phyloP scores from a whole-genome alignment of 1,140 invertebrate species.

The Drosophila tristis region DNA sequence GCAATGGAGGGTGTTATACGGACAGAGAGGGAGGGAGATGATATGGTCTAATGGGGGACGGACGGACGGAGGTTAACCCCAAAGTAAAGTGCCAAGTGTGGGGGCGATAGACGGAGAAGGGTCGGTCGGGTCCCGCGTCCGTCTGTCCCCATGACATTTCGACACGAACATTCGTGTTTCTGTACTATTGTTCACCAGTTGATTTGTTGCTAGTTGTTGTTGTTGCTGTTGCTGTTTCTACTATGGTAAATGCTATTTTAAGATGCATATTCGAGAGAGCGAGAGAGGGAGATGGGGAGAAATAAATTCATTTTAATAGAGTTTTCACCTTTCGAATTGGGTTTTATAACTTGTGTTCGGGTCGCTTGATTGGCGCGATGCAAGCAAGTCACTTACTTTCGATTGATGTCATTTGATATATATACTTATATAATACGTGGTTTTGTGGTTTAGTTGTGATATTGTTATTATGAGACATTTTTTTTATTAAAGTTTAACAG shows the following conservation, averaged over 20 bases:
- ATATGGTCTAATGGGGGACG: neutral
- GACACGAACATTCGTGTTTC: constrained; percentile 63
- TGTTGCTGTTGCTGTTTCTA: too few species aligned
- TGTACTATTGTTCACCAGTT: constrained; percentile 45
- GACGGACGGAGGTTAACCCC: constrained; percentile 21
- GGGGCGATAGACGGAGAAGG: constrained; percentile 23
- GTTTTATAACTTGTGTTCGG: constrained; percentile 11
- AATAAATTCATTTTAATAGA: constrained; percentile 32
- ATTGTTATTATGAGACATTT: neutral
- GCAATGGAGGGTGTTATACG: neutral
- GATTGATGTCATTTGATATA: constrained; percentile 32
- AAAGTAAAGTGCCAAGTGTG: constrained; percentile 34
- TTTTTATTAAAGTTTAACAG: constrained; percentile 1
- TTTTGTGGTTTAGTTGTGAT: too few species aligned
- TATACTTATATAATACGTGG: constrained; percentile 20
- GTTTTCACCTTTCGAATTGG: constrained; percentile 49
- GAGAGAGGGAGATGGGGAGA: neutral
- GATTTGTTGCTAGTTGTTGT: constrained; percentile 31
- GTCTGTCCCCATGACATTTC: constrained; percentile 48
- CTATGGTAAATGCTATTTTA: constrained; percentile 18
- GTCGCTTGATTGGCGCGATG: too few species aligned
- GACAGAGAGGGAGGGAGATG: neutral
- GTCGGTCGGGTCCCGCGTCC: constrained; percentile 35
- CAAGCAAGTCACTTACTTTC: constrained; percentile 21
- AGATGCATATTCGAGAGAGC: constrained; percentile 28